Evolutionary conservation across 2,888 invertebrate genomes (phyloP), one percentile per base, ranked within the genome.

Genomic region (Diabrotica balteata): DNA sequence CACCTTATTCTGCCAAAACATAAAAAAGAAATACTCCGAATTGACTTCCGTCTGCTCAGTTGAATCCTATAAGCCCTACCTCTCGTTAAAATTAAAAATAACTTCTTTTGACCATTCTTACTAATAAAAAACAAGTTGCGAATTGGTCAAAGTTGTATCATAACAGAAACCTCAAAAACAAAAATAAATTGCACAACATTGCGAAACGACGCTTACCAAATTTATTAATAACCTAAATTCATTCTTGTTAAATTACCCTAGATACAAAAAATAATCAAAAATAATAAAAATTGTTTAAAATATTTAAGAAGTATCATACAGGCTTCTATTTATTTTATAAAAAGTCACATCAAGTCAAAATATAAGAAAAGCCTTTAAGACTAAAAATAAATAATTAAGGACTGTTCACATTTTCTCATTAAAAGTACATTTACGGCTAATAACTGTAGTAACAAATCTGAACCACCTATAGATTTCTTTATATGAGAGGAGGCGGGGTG

Each of bases 351-450:
- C 73, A 73, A 73, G 71, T 74, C 75, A 70, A 72, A 73, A 55
- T 71, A 65, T 72, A 68, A 69, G 68, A 69, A 69, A 71, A 52
- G 67, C 68, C 72, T 63, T 68, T 69, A 69, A 70, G 70, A 74
- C 72, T 68, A 72, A 75, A 76, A 76, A 73, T 73, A 73, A 77
- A 77, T 78, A 77, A 78, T 74, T 78, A 77, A 76, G 70, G 73
- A 75, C 72, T 69, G 69, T 70, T 71, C 72, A 72, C 73, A 74
- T 71, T 71, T 68, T 63, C 63, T 68, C 71, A 71, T 69, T 69
- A 76, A 73, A 75, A 73, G 76, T 74, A 67, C 73, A 73, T 61
- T 52, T 67, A 59, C 69, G 69, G 67, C 73, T 75, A 76, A 73
- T 67, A 63, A 68, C 71, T 71, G 69, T 75, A 76, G 73, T 72